These are phyloP conservation scores for Dastarcus helophoroides DNA, from an alignment of 2,888 invertebrate genomes.

Conservation along the genomic window DNA sequence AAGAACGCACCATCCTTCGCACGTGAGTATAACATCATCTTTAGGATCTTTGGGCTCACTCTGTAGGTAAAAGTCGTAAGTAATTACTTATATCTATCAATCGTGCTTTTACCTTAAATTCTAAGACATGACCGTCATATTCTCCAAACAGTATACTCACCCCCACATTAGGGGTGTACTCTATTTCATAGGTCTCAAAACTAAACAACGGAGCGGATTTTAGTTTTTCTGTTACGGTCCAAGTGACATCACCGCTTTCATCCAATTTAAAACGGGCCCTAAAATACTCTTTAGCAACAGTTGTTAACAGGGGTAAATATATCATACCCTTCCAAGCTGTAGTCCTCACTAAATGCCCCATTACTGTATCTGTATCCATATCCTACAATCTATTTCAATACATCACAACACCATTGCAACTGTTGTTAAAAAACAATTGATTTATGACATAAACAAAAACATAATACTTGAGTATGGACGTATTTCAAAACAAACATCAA, in stretches of 20 bases:
- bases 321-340: too few species aligned
- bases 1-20: slow-evolving; percentile 51
- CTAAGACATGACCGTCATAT: slow-evolving; percentile 53
- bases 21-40: slow-evolving; percentile 44
- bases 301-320: too few species aligned
- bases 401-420: too few species aligned
- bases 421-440: too few species aligned
- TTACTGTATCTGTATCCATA: too few species aligned
- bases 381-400: too few species aligned
- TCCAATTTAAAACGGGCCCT: slow-evolving; percentile 43
- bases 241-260: slow-evolving; percentile 51
- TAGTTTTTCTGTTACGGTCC: slow-evolving; percentile 46
- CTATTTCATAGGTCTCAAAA: slow-evolving; percentile 57
- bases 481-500: too few species aligned
- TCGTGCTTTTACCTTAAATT: slow-evolving; percentile 41
- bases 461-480: too few species aligned
- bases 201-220: slow-evolving; percentile 47
- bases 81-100: neutral
- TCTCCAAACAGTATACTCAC: slow-evolving; percentile 47
- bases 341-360: too few species aligned
- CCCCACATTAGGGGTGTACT: slow-evolving; percentile 22
- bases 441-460: too few species aligned
- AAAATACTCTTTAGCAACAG: too few species aligned
- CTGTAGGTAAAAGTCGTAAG: slow-evolving; percentile 10
- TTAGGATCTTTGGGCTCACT: slow-evolving; percentile 35